Percentiles rank a stretch among this genome's conserved stretches.
Conservation (phyloP, 2,888 invertebrate species). For the Rhamnusium bicolor region DNA sequence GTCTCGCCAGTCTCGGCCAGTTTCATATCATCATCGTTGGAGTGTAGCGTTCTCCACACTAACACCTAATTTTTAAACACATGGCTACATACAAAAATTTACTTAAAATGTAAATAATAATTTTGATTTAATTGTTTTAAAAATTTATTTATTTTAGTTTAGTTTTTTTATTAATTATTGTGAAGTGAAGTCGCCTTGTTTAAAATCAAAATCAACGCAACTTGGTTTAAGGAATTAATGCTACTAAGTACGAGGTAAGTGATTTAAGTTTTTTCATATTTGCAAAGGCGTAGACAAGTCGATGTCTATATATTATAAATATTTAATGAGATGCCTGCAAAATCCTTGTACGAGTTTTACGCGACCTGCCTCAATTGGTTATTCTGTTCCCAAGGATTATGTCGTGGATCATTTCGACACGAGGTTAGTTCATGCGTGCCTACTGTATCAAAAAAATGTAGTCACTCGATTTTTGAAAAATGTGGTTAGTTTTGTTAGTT, state of each 20-base stretch:
- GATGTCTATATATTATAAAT: not conserved
- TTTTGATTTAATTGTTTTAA: conserved; percentile 2
- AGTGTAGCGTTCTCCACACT: conserved; percentile 19
- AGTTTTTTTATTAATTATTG: conserved; percentile 22
- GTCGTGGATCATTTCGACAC: not conserved
- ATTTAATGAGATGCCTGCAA: not conserved
- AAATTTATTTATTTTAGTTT: conserved; percentile 31
- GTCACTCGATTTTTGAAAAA: not conserved
- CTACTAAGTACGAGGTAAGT: conserved; percentile 17
- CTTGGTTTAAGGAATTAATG: conserved; percentile 27
- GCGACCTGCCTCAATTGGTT: conserved; percentile 26
- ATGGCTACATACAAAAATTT: conserved; percentile 19
- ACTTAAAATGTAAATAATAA: conserved; percentile 27
- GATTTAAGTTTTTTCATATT: not conserved
- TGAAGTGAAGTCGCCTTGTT: conserved; percentile 18
- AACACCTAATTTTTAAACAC: conserved; percentile 17
- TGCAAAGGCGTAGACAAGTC: conserved; percentile 1
- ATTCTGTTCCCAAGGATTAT: conserved; percentile 10
- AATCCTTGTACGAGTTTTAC: conserved; percentile 1
- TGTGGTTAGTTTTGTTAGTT: not conserved
- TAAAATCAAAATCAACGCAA: not conserved
- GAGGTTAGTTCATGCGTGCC: not conserved
- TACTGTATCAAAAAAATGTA: not conserved
- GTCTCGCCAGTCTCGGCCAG: conserved; percentile 26
- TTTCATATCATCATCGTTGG: conserved; percentile 7